phyloP scores from a whole-genome alignment of 2,113 vertebrate species.

The Hiodon tergisus region DNA sequence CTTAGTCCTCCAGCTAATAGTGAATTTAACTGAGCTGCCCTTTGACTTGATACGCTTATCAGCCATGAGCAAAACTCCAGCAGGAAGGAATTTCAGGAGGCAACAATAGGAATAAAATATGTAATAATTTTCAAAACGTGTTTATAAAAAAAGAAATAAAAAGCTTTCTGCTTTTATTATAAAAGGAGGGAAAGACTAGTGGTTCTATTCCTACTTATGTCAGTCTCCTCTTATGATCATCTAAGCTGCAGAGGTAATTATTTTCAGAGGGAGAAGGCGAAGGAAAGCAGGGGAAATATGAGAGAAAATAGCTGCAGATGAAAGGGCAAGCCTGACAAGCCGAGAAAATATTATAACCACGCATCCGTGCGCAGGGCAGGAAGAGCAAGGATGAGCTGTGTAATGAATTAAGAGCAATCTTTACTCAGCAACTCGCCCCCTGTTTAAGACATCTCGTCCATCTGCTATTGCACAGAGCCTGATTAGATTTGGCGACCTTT shows the following conservation, averaged over 20 bases:
- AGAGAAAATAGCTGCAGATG: not conserved
- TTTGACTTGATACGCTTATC: not conserved
- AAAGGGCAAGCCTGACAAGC: not conserved
- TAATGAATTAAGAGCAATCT: not conserved
- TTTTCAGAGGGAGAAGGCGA: not conserved
- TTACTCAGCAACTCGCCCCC: not conserved
- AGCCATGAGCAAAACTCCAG: not conserved
- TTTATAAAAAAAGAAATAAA: too few relatives aligned
- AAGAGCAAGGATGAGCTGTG: not conserved
- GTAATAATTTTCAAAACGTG: not conserved
- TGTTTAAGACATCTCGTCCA: not conserved
- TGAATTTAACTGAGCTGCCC: conserved; percentile 2
- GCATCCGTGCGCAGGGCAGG: not conserved
- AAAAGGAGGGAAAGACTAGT: too few relatives aligned
- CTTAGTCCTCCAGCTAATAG: not conserved
- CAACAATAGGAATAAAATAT: not conserved
- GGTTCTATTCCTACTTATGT: too few relatives aligned
- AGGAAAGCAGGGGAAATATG: not conserved
- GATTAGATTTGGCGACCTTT: too few relatives aligned
- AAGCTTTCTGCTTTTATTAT: too few relatives aligned
- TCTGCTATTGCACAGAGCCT: too few relatives aligned
- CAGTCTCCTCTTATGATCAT: too few relatives aligned
- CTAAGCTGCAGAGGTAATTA: not conserved
- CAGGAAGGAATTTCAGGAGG: not conserved
- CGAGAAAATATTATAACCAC: not conserved